Conservation (phyloP, 2,113 vertebrate genomes). For the Pollachius pollachius region DNA sequence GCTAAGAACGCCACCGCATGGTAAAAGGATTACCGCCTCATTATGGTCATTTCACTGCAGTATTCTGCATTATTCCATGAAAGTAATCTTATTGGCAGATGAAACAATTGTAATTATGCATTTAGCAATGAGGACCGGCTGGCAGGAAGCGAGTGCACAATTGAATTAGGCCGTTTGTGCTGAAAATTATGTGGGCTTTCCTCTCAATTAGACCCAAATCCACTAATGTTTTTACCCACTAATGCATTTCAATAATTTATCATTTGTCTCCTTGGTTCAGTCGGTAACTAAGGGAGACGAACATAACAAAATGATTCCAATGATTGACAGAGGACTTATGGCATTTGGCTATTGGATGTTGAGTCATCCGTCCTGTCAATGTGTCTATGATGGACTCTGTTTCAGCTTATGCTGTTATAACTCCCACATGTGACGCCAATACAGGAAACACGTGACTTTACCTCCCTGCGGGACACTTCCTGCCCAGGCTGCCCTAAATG, state of each 20-base stretch:
- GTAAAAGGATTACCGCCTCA: constrained; percentile 63
- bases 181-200: constrained; percentile 34
- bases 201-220: constrained; percentile 36
- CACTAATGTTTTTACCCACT: constrained; percentile 13
- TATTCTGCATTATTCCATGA: constrained; percentile 58
- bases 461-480: constrained; percentile 28
- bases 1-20: constrained; percentile 64
- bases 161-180: constrained; percentile 39
- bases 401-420: constrained; percentile 1
- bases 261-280: constrained; percentile 13
- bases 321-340: background rate
- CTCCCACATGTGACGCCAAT: constrained; percentile 25
- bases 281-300: constrained; percentile 3
- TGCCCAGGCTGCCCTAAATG: constrained; percentile 25
- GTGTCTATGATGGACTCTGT: background rate
- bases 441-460: constrained; percentile 37
- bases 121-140: constrained; percentile 43
- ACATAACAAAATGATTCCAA: background rate
- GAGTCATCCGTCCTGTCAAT: background rate
- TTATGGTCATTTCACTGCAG: constrained; percentile 50
- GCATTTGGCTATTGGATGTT: background rate
- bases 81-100: constrained; percentile 57
- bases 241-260: constrained; percentile 1
- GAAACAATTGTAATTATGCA: constrained; percentile 57
- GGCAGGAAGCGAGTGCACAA: constrained; percentile 37